phyloP scores from a whole-genome alignment of 2,888 invertebrate species.

The Lottia gigantea region DNA sequence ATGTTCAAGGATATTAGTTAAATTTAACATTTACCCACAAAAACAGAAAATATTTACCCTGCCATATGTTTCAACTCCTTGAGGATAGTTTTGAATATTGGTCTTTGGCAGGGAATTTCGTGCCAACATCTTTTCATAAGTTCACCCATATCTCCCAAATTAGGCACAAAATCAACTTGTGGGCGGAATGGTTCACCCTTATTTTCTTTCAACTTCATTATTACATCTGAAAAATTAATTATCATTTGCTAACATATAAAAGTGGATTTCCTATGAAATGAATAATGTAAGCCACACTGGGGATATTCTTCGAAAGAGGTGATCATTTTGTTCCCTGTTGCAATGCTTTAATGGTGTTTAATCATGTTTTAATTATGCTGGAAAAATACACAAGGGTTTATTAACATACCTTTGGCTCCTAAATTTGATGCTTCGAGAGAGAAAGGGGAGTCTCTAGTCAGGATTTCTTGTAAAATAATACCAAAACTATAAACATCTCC shows the following conservation, averaged over 20 bases:
- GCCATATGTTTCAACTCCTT: constrained; percentile 76
- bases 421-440: constrained; percentile 27
- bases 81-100: constrained; percentile 84
- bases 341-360: too few species aligned
- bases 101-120: constrained; percentile 87
- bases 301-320: too few species aligned
- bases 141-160: constrained; percentile 74
- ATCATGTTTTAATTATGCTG: too few species aligned
- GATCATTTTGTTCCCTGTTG: too few species aligned
- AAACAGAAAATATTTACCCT: constrained; percentile 13
- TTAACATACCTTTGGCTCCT: constrained; percentile 24
- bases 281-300: too few species aligned
- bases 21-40: too few species aligned
- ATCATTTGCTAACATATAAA: too few species aligned
- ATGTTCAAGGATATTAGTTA: too few species aligned
- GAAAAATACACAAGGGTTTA: too few species aligned
- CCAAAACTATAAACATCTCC: constrained; percentile 84
- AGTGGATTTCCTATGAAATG: too few species aligned
- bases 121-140: constrained; percentile 91
- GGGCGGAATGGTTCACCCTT: constrained; percentile 76
- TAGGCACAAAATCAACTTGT: constrained; percentile 3
- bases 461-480: constrained; percentile 73
- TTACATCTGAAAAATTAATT: constrained; percentile 17
- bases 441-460: constrained; percentile 71
- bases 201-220: constrained; percentile 16